A percentile compares a stretch with the other conserved stretches of the same genome.
These are phyloP conservation scores for Musca domestica DNA, from an alignment of 1,140 invertebrate species.

Conservation along the genomic window DNA sequence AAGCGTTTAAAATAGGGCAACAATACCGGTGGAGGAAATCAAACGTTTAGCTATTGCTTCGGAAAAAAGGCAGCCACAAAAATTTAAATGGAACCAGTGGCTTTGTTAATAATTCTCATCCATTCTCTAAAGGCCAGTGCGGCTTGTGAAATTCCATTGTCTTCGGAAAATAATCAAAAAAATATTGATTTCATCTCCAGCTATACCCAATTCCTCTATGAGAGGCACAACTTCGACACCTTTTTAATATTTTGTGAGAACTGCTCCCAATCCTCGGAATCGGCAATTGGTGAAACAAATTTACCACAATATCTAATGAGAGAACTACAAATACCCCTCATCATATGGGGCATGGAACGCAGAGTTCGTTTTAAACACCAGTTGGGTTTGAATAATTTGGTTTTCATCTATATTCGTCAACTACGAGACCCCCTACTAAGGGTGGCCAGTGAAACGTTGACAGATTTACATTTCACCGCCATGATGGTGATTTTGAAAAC, in stretches of 20 bases:
- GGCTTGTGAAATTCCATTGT: no score
- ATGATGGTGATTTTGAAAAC: conserved; percentile 30
- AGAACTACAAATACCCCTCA: conserved; percentile 28
- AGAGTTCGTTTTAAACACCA: conserved; percentile 16
- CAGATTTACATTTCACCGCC: conserved; percentile 28
- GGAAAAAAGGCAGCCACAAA: no score
- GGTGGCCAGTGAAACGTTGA: conserved; percentile 22
- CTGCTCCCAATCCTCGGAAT: background rate
- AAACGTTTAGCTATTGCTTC: no score
- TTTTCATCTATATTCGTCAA: conserved; percentile 27
- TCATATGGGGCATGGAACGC: conserved; percentile 27
- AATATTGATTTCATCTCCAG: conserved; percentile 1
- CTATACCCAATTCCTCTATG: background rate
- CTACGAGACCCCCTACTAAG: conserved; percentile 32
- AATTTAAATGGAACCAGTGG: no score
- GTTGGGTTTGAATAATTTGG: conserved; percentile 26
- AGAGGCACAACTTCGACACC: background rate
- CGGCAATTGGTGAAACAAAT: background rate
- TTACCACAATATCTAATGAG: conserved; percentile 31
- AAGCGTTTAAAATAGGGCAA: no score
- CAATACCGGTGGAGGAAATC: no score
- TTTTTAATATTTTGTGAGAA: background rate
- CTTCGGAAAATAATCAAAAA: no score
- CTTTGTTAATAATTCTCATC: no score
- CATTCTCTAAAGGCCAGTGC: no score